phyloP scores from a whole-genome alignment of 2,113 vertebrate genomes.

The Melanotaenia duboulayi region DNA sequence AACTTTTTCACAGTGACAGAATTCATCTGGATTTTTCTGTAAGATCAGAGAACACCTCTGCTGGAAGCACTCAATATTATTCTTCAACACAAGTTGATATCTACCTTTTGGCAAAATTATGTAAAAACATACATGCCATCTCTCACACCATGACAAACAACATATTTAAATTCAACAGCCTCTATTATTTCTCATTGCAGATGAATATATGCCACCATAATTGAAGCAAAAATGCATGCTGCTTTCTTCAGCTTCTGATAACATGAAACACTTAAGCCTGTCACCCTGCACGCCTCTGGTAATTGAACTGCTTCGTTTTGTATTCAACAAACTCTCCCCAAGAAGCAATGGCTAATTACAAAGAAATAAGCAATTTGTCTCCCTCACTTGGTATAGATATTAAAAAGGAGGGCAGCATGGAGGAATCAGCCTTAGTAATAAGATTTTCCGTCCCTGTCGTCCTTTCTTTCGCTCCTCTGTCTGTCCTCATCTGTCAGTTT shows the following conservation, averaged over 20 bases:
- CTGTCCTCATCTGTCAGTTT: slow-evolving; percentile 54
- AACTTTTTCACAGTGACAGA: slow-evolving; percentile 3
- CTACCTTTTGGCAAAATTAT: slow-evolving; percentile 32
- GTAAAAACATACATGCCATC: slow-evolving; percentile 40
- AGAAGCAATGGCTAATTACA: slow-evolving; percentile 69
- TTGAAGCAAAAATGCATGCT: slow-evolving; percentile 63
- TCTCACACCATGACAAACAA: slow-evolving; percentile 38
- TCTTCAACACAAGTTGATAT: slow-evolving; percentile 39
- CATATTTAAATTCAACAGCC: slow-evolving; percentile 63
- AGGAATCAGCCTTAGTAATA: slow-evolving; percentile 53
- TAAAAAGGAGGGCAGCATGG: slow-evolving; percentile 51
- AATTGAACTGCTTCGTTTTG: slow-evolving; percentile 70
- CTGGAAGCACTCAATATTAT: slow-evolving; percentile 39
- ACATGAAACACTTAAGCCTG: slow-evolving; percentile 61
- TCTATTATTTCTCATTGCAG: slow-evolving; percentile 57
- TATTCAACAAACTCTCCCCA: slow-evolving; percentile 66
- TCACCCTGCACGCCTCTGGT: slow-evolving; percentile 63
- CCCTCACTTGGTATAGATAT: slow-evolving; percentile 53
- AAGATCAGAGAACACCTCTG: slow-evolving; percentile 18
- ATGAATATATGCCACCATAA: slow-evolving; percentile 59
- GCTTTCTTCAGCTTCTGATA: slow-evolving; percentile 64
- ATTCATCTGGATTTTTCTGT: slow-evolving; percentile 13
- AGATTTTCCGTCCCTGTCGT: slow-evolving; percentile 61
- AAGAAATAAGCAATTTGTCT: slow-evolving; percentile 73
- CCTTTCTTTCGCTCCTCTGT: slow-evolving; percentile 35